Conservation (phyloP, 2,797 vertebrate species). For the Cuniculus paca region DNA sequence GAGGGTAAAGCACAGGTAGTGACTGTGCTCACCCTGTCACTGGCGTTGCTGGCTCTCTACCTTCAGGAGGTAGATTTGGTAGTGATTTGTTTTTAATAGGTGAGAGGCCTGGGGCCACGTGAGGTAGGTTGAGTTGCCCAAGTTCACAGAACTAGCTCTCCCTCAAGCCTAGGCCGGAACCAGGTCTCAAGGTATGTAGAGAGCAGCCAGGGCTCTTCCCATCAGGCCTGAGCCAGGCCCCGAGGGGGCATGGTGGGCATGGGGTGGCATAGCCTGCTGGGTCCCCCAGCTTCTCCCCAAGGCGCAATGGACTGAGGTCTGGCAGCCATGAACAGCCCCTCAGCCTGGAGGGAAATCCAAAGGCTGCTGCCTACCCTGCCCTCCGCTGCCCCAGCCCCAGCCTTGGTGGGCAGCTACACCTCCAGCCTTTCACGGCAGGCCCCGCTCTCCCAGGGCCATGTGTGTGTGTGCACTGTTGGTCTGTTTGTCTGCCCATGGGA, state of each 20-base stretch:
- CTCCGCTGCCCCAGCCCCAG: too few species aligned
- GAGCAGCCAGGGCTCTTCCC: background rate
- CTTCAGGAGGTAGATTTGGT: background rate
- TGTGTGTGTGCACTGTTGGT: background rate
- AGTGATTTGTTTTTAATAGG: background rate
- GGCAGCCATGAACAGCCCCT: background rate
- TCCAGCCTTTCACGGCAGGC: background rate
- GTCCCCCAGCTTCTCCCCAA: background rate
- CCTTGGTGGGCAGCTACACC: background rate
- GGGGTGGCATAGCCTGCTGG: background rate
- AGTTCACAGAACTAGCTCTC: background rate
- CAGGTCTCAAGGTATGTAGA: background rate
- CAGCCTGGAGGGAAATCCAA: background rate
- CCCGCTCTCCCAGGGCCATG: background rate
- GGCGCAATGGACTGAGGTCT: background rate
- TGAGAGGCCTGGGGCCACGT: background rate
- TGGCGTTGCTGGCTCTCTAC: background rate
- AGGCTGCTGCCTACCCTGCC: too few species aligned
- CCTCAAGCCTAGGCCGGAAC: background rate
- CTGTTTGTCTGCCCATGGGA: background rate
- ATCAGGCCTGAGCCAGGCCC: background rate
- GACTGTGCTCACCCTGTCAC: rapidly evolving
- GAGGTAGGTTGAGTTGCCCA: background rate
- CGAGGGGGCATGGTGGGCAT: background rate
- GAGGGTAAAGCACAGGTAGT: background rate